Percentiles rank a stretch among this genome's conserved stretches.
These are phyloP conservation scores for Siniperca undulata DNA, from an alignment of 2,797 vertebrate species.

Conservation along the genomic window DNA sequence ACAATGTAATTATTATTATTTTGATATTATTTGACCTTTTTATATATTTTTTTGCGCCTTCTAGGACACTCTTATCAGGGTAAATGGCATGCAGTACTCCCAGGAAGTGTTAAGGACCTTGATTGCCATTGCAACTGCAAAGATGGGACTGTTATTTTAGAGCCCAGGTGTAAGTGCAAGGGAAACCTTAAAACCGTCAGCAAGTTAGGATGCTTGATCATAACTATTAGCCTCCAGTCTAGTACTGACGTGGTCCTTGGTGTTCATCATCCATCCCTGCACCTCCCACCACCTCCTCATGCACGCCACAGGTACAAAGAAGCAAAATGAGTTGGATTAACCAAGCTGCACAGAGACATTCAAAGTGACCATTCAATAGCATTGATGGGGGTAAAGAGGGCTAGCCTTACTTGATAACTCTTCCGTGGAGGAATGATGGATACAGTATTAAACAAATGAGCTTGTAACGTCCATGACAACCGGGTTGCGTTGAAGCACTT, in stretches of 20 bases:
- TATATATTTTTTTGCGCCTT: slow-evolving; percentile 42
- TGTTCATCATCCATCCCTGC: slow-evolving; percentile 36
- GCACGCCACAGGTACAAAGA: slow-evolving; percentile 20
- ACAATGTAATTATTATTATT: slow-evolving; percentile 53
- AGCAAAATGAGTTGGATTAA: slow-evolving; percentile 44
- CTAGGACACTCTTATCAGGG: slow-evolving; percentile 53
- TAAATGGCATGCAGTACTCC: slow-evolving; percentile 40
- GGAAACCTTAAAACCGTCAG: slow-evolving; percentile 27
- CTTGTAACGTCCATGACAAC: slow-evolving; percentile 65
- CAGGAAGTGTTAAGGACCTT: slow-evolving; percentile 38
- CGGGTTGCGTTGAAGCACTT: slow-evolving; percentile 68
- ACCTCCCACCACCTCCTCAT: slow-evolving; percentile 17
- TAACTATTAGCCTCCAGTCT: slow-evolving; percentile 34
- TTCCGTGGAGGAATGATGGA: slow-evolving; percentile 58
- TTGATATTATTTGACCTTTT: slow-evolving; percentile 55
- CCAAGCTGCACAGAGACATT: slow-evolving; percentile 66
- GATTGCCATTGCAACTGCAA: slow-evolving; percentile 30
- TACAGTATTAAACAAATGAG: slow-evolving; percentile 67
- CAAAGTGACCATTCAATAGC: slow-evolving; percentile 69
- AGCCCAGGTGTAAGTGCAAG: slow-evolving; percentile 21
- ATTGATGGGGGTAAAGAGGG: slow-evolving; percentile 54
- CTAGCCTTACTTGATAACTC: slow-evolving; percentile 73
- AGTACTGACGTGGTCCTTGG: slow-evolving; percentile 31
- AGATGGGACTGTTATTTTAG: slow-evolving; percentile 33
- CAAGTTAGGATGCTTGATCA: slow-evolving; percentile 27